These are phyloP conservation scores for Perdita meconis DNA, from an alignment of 2,888 invertebrate genomes.

Conservation along the genomic window DNA sequence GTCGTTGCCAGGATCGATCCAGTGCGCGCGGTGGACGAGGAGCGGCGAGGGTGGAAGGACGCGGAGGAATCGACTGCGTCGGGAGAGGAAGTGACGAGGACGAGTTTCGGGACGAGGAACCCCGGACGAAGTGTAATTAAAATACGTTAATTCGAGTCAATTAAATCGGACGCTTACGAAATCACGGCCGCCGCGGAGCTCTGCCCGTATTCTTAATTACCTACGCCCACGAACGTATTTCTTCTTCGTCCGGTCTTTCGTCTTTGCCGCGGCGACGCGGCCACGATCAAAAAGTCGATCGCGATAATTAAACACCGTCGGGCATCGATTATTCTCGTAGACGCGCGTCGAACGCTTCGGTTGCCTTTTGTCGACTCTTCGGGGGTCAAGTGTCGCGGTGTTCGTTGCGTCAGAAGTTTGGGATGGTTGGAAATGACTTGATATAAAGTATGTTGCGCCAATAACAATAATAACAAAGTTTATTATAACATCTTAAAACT, in stretches of 20 bases:
- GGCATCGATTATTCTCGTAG: slow-evolving; percentile 38
- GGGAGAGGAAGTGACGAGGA: slow-evolving; percentile 17
- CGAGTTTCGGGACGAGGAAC: neutral
- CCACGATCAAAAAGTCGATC: slow-evolving; percentile 54
- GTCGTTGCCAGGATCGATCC: slow-evolving; percentile 30
- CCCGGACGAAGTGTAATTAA: slow-evolving; percentile 68
- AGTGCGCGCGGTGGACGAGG: neutral
- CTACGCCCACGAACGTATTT: slow-evolving; percentile 56
- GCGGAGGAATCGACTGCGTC: slow-evolving; percentile 15
- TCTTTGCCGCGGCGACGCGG: slow-evolving; percentile 23
- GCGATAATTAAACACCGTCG: slow-evolving; percentile 59
- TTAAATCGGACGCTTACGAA: slow-evolving; percentile 73
- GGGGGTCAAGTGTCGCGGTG: neutral
- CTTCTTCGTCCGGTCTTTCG: slow-evolving; percentile 29
- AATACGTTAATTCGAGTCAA: slow-evolving; percentile 76
- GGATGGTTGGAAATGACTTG: neutral
- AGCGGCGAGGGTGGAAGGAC: neutral
- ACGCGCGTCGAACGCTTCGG: slow-evolving; percentile 15
- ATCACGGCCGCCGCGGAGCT: slow-evolving; percentile 55
- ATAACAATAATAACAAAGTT: too few species aligned
- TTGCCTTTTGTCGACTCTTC: slow-evolving; percentile 13
- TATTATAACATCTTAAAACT: too few species aligned
- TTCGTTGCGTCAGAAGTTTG: neutral
- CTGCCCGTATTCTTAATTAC: slow-evolving; percentile 68
- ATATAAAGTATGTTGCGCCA: too few species aligned